Conservation (phyloP, 2,113 vertebrate genomes). For the Haemorhous mexicanus region DNA sequence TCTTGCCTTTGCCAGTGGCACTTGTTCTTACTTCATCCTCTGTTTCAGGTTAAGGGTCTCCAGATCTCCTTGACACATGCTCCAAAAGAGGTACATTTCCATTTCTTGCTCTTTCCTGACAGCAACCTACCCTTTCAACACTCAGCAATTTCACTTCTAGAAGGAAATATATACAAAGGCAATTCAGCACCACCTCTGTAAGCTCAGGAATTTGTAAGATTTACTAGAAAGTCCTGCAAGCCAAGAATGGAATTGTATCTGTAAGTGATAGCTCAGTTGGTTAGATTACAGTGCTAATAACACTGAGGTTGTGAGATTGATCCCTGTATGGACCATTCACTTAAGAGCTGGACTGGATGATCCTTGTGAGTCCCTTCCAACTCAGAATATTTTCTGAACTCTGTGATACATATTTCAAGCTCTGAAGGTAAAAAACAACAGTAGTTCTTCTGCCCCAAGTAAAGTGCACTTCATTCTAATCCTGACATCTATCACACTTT, state of each 20-base stretch:
- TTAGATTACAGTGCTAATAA: not conserved
- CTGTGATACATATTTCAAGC: not conserved
- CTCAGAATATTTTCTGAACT: not conserved
- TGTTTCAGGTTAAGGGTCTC: constrained; percentile 8
- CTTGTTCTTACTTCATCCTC: not conserved
- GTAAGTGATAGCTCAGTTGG: not conserved
- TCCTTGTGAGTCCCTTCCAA: not conserved
- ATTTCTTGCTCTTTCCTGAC: constrained; percentile 22
- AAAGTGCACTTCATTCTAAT: not conserved
- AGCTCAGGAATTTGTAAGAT: not conserved
- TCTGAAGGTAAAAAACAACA: not conserved
- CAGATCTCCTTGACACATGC: not conserved
- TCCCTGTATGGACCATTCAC: not conserved
- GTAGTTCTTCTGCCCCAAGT: not conserved
- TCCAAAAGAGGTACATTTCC: not conserved
- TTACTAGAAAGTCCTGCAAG: not conserved
- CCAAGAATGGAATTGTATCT: not conserved
- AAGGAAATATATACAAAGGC: not conserved
- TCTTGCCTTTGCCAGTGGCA: constrained; percentile 21
- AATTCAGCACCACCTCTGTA: not conserved
- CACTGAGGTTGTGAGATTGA: not conserved
- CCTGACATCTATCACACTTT: not conserved
- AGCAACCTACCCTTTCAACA: not conserved
- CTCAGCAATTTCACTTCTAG: not conserved
- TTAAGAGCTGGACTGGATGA: not conserved